These are phyloP conservation scores for Dolichoris vasculosae DNA, from an alignment of 1,140 invertebrate species.

Conservation along the genomic window DNA sequence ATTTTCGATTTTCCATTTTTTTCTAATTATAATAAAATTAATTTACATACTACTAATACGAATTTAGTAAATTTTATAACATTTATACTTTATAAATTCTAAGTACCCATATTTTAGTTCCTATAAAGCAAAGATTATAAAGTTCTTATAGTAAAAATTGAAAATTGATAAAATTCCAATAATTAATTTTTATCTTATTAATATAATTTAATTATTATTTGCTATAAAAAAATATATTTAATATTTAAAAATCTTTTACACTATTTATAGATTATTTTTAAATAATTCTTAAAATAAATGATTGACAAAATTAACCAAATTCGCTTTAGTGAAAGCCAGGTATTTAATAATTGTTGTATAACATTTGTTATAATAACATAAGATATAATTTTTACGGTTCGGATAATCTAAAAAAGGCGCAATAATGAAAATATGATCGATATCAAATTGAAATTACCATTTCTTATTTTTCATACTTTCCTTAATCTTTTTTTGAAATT, in stretches of 20 bases:
- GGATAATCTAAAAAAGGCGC: not conserved
- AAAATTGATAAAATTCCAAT: no score
- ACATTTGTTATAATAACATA: slow-evolving; percentile 8
- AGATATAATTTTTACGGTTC: slow-evolving; percentile 3
- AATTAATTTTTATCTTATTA: no score
- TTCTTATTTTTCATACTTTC: slow-evolving; percentile 3
- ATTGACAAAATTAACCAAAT: slow-evolving; percentile 3
- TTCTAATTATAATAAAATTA: slow-evolving; percentile 14
- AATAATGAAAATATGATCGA: slow-evolving; percentile 21
- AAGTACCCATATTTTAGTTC: no score
- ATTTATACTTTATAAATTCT: not conserved
- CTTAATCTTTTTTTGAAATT: not conserved
- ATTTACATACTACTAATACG: not conserved
- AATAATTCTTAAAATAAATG: not conserved
- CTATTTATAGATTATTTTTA: not conserved
- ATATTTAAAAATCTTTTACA: no score
- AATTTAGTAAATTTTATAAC: slow-evolving; percentile 8
- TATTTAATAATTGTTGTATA: not conserved
- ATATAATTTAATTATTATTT: no score
- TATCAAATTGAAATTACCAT: not conserved
- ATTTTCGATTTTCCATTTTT: slow-evolving; percentile 25
- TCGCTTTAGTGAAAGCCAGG: not conserved
- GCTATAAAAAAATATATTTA: no score
- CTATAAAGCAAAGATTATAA: no score
- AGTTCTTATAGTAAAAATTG: no score